Conservation (phyloP, 37 sponge, comb jelly and placozoan species). For the Aplysina aerophoba region DNA sequence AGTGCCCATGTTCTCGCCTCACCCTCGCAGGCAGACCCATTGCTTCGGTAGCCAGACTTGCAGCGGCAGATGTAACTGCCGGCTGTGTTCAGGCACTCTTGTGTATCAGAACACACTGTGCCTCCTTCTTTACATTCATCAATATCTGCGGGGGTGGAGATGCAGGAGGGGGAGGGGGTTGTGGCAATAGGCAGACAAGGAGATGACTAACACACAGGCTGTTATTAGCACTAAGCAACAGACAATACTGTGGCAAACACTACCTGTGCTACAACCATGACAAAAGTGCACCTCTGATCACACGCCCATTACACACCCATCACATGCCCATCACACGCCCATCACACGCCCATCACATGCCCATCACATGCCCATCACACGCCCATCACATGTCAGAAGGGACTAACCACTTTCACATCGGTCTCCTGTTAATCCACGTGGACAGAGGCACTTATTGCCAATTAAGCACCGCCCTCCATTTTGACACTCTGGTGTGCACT, state of each 20-base stretch:
- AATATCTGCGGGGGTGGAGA: constrained; percentile 3
- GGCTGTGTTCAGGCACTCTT: constrained; percentile 29
- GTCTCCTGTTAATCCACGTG: background rate
- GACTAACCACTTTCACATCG: background rate
- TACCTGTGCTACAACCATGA: too few species aligned
- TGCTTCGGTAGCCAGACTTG: constrained; percentile 5
- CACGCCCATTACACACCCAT: too few species aligned
- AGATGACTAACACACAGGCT: too few species aligned
- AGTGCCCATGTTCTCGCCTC: background rate
- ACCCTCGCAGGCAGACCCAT: constrained; percentile 33
- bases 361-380: too few species aligned
- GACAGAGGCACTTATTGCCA: constrained; percentile 2
- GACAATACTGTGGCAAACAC: too few species aligned
- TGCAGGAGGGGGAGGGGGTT: too few species aligned
- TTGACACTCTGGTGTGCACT: background rate
- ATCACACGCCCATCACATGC: too few species aligned
- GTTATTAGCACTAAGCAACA: too few species aligned
- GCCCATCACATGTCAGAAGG: too few species aligned
- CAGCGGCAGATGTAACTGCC: constrained; percentile 44
- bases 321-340: too few species aligned
- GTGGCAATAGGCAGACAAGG: background rate
- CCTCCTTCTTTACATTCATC: background rate
- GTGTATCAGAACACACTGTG: background rate
- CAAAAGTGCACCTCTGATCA: too few species aligned
- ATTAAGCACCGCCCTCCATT: background rate